phyloP scores from a whole-genome alignment of 1,140 invertebrate genomes.

The Polyergus mexicanus region DNA sequence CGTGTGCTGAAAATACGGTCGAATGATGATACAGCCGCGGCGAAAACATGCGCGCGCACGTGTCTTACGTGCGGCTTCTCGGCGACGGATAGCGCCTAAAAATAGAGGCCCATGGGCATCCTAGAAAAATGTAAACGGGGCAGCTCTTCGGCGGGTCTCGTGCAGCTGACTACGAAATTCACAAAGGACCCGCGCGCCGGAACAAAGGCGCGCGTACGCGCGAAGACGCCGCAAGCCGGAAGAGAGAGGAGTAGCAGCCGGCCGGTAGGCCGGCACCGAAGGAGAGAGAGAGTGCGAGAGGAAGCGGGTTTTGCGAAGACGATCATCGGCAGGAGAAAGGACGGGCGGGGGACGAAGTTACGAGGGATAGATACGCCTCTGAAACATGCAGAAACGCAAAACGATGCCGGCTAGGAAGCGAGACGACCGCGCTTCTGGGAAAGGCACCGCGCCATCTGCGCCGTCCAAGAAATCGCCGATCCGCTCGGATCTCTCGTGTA shows the following conservation, averaged over 20 bases:
- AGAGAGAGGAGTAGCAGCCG: not conserved
- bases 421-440: conserved; percentile 69
- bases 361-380: conserved; percentile 70
- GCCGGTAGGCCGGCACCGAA: not conserved
- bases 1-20: conserved; percentile 38
- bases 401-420: conserved; percentile 61
- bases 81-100: conserved; percentile 71
- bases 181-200: conserved; percentile 76
- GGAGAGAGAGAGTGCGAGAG: not conserved
- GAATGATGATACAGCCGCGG: conserved; percentile 32
- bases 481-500: conserved; percentile 39
- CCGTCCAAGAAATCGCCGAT: conserved; percentile 65
- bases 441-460: conserved; percentile 69
- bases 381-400: conserved; percentile 73
- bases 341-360: conserved; percentile 21
- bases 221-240: conserved; percentile 68
- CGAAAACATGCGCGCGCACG: conserved; percentile 1
- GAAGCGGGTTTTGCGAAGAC: conserved; percentile 18
- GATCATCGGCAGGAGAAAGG: conserved; percentile 44
- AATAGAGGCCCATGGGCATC: conserved; percentile 74
- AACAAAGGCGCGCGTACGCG: conserved; percentile 77
- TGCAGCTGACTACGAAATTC: conserved; percentile 81
- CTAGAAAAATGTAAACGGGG: conserved; percentile 76
- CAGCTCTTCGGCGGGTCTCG: conserved; percentile 63
- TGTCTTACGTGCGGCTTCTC: conserved; percentile 48